Conservation (phyloP, 1,140 invertebrate genomes). For the Manduca sexta region DNA sequence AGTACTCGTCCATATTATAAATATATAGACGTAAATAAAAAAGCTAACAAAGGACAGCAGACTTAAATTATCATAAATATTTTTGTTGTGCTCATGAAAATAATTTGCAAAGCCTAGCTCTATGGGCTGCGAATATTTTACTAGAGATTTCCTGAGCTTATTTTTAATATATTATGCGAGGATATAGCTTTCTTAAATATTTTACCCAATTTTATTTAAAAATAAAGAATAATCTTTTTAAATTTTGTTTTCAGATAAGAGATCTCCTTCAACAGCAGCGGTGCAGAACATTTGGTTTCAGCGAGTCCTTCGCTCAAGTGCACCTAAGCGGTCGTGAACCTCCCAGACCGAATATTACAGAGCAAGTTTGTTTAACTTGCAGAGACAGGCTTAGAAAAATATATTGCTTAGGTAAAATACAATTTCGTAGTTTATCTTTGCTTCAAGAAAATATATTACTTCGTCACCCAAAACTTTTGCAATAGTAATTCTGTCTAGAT, state of each 20-base stretch:
- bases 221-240: constrained; percentile 6
- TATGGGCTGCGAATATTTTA: no score
- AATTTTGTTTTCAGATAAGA: constrained; percentile 16
- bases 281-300: constrained; percentile 24
- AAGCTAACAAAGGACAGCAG: constrained; percentile 9
- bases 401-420: neutral
- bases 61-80: constrained; percentile 21
- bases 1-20: neutral
- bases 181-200: no score
- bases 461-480: no score
- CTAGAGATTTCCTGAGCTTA: no score
- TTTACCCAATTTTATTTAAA: no score
- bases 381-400: constrained; percentile 7
- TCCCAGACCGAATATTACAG: constrained; percentile 14
- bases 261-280: constrained; percentile 12
- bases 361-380: constrained; percentile 12
- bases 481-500: no score
- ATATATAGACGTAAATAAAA: constrained; percentile 7
- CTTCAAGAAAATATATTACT: no score
- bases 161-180: no score
- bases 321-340: constrained; percentile 23
- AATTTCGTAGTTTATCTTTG: no score
- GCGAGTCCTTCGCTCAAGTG: constrained; percentile 13
- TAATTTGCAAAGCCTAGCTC: neutral
- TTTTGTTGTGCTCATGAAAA: constrained; percentile 13